phyloP scores from a whole-genome alignment of 1,140 invertebrate genomes.

The Megathymus violae region DNA sequence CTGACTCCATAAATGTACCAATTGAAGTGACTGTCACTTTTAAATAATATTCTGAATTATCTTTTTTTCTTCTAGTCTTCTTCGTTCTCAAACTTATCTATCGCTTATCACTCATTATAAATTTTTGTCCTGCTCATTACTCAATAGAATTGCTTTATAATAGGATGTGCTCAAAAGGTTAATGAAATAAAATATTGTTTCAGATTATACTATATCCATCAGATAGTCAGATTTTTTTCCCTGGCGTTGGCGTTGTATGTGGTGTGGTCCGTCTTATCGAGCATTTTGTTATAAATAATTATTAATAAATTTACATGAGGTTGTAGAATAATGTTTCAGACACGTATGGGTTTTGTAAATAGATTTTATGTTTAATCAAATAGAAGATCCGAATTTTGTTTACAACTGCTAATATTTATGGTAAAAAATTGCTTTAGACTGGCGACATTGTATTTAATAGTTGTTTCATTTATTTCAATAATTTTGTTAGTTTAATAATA shows the following conservation, averaged over 20 bases:
- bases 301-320: not conserved
- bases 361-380: slow-evolving; percentile 14
- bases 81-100: too few relatives aligned
- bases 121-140: too few relatives aligned
- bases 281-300: slow-evolving; percentile 35
- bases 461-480: not conserved
- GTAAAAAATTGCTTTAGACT: not conserved
- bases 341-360: slow-evolving; percentile 17
- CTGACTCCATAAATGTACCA: too few relatives aligned
- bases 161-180: too few relatives aligned
- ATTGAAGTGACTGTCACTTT: too few relatives aligned
- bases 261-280: slow-evolving; percentile 55
- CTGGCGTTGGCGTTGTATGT: slow-evolving; percentile 51
- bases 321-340: slow-evolving; percentile 14
- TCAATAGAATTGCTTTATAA: too few relatives aligned
- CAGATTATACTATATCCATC: slow-evolving; percentile 82
- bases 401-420: not conserved
- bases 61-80: too few relatives aligned
- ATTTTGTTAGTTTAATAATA: too few relatives aligned
- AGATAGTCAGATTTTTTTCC: slow-evolving; percentile 71
- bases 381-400: slow-evolving; percentile 8
- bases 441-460: not conserved
- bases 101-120: too few relatives aligned
- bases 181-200: slow-evolving; percentile 46
- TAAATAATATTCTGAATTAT: too few relatives aligned